Evolutionary conservation across 2,888 invertebrate genomes (phyloP), one percentile per base, ranked within the genome.

Genomic region (Limnephilus rhombicus): DNA sequence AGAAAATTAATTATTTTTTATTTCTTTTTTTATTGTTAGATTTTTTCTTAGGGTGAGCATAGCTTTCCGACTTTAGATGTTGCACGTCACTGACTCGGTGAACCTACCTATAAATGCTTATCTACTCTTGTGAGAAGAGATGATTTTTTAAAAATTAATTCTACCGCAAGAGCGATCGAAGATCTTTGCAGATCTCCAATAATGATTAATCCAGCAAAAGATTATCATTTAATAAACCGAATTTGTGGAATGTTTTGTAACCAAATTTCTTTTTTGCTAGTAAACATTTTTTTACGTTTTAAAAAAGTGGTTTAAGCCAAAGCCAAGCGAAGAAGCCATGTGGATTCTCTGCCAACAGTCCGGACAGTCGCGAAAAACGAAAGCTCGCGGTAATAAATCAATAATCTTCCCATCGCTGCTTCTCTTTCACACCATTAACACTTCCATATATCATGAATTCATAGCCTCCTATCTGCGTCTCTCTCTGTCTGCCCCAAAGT

Each of bases 371-470:
- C 53, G 80, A 88, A 88, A 93, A 93, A 93, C 92, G 92, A 93
- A 92, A 92, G 92, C 92, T 92, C 92, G 81, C 91, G 91, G 90
- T 92, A 93, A 92, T 93, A 93, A 93, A 93, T 93, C 93, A 93
- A 93, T 93, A 93, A 89, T 90, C 93, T 91, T 92, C 90, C 93
- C 93, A 93, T 92, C 92, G 92, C 92, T 93, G 37, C 37, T 91
- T 91, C 93, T 92, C 93, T 92, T 91, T 92, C 93, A 88, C 93
- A 91, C 93, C 93, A 93, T 93, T 93, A 93, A 93, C 93, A 92
- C 93, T 87, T 93, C 90, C 93, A 93, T 93, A 92, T 91, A 93
- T 93, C 93, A 93, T 89, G 91, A 91, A 85, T 82, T 89, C 90
- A 80, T 88, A 34, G 89, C 81, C 80, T 80, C 49, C 90, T 81